These are phyloP conservation scores for Felis chaus DNA, from an alignment of 2,113 vertebrate genomes.

Conservation along the genomic window DNA sequence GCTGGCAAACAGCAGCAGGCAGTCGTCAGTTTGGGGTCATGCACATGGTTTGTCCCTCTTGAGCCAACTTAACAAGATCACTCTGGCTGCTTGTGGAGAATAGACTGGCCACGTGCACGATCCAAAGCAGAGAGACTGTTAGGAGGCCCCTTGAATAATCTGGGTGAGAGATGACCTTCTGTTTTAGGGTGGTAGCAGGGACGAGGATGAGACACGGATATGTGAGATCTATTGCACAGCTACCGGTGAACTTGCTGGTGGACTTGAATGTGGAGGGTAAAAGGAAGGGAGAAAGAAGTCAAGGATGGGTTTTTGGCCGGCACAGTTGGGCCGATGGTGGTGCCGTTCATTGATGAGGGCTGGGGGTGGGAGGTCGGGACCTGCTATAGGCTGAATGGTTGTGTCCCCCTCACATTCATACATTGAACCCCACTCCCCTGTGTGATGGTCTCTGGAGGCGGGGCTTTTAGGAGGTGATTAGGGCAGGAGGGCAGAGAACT, in stretches of 20 bases:
- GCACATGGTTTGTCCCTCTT: background rate
- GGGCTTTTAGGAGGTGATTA: background rate
- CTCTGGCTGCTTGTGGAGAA: background rate
- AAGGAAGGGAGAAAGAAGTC: background rate
- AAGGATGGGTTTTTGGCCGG: no score
- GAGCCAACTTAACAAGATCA: background rate
- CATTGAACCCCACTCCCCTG: background rate
- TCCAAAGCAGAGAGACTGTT: background rate
- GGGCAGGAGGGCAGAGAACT: background rate
- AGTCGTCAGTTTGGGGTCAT: background rate
- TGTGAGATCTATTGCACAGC: fast-evolving
- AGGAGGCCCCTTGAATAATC: background rate
- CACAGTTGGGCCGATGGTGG: background rate
- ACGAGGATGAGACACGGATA: background rate
- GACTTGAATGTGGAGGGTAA: background rate
- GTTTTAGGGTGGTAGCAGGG: background rate
- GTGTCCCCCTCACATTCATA: background rate
- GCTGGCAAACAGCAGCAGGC: slow-evolving; percentile 18
- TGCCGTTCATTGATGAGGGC: background rate
- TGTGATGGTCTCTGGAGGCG: background rate
- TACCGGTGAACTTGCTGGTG: background rate
- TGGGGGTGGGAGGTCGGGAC: background rate
- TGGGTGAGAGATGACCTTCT: background rate
- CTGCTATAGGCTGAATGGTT: background rate
- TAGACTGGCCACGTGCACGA: no score